Evolutionary conservation across 2,113 vertebrate genomes (phyloP).

Genomic region (Ploceus nigricollis): DNA sequence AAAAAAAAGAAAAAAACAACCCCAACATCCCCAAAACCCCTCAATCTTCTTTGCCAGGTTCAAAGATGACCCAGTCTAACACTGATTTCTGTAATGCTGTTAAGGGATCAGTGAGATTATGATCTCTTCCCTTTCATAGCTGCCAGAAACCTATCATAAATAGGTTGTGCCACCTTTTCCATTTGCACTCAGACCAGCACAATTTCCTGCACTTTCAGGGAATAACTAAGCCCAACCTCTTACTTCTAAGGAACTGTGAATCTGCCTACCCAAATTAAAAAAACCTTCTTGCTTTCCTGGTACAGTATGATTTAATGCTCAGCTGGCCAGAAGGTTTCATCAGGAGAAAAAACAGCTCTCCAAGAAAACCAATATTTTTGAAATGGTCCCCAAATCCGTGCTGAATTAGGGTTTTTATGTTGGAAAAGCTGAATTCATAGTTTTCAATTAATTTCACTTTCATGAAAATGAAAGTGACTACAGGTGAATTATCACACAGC

Average conservation of each 20-base stretch:
- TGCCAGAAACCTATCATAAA: background rate
- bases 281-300: background rate
- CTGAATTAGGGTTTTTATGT: background rate
- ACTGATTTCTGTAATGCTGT: background rate
- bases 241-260: background rate
- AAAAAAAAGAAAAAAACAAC: background rate
- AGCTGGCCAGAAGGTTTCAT: background rate
- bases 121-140: background rate
- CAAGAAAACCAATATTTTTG: background rate
- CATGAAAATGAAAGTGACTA: background rate
- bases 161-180: background rate
- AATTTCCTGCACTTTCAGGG: background rate
- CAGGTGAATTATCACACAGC: background rate
- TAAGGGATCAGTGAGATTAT: background rate
- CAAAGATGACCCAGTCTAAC: background rate
- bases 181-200: background rate
- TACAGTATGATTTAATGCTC: background rate
- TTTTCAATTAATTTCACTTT: background rate
- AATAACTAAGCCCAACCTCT: background rate
- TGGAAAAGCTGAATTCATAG: background rate
- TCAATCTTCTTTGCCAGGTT: background rate
- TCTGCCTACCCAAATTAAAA: background rate
- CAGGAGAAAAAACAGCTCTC: background rate
- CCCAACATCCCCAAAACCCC: fast-evolving
- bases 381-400: background rate